Evolutionary conservation across 53 echinoderm and acorn worm species (phyloP), one percentile per base, ranked within the genome.

Genomic region (Mesocentrotus franciscanus): DNA sequence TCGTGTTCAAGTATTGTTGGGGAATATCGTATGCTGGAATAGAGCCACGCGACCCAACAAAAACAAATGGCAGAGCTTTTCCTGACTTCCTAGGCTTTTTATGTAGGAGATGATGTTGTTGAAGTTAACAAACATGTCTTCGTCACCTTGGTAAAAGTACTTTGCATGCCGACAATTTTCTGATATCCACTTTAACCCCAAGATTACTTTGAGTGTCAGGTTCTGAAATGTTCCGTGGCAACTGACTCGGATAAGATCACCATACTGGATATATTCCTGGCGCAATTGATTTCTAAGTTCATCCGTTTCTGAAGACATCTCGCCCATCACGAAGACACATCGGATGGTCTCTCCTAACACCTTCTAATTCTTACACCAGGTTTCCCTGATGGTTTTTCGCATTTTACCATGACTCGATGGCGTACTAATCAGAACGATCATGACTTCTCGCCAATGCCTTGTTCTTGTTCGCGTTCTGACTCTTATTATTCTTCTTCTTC

Each of bases 81-180:
- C 92, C 34, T 56, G 78, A 36, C 92, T 58, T 5, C 81, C 33
- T 5, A 95, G 72, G 18, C 62, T 55, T 9, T 76, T 49, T 11
- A 97, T 60, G 75, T 95, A 95, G 30, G 72, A 18, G 20, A 97
- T 62, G 33, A 97, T 92, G 33, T 96, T 95, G 60, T 95, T 49
- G 22, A 96, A 84, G 55, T 96, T 96, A 4, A 97, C 97, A 71
- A 97, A 96, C 84, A 97, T 94, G 89, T 97, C 97, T 22, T 97
- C 97, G 56, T 97, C 97, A 0, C 97, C 97, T 75, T 97, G 97
- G 91, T 95, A 97, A 24, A 97, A 74, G 93, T 96, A 97, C 76
- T 92, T 94, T 5, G 96, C 93, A 56, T 97, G 91, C 0, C 91
- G 95, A 90, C 97, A 97, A 70, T 96, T 93, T 49, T 96, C 95